Evolutionary conservation across 1,140 invertebrate genomes (phyloP), one percentile per base, ranked within the genome.

Genomic region (Bombus polaris): DNA sequence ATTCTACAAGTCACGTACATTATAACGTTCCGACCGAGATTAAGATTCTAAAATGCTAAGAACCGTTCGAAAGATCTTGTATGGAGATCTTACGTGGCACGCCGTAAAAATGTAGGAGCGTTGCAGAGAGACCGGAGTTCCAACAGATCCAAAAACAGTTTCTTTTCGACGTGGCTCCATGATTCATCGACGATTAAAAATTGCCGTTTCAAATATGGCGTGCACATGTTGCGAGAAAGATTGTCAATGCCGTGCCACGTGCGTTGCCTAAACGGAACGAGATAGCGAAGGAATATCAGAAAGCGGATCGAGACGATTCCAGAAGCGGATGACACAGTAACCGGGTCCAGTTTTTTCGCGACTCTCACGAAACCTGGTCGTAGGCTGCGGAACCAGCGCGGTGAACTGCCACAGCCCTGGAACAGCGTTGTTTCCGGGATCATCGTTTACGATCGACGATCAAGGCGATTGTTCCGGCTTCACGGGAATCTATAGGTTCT

Each of bases 301-400:
- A 81, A 85, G 83, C 79, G 59, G 72, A 35, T 28, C 44, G 76
- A 25, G 59, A 28, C 18, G 77, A n/a, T 39, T 72, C 39, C 39
- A 80, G 76, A 72, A 85, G 68, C 39, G 47, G 57, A 42, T 81
- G 83, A 85, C 83, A 85, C 53, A 73, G 83, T 85, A 74, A 85
- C 83, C 42, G 44, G 71, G 57, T 85, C 83, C 59, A 66, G 83
- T 85, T 85, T 85, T 85, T 85, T 81, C 18, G 22, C n/a, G 22
- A 35, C 42, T 76, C 65, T 28, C 42, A 2, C 37, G 37, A 74
- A 82, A 82, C 42, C 71, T 72, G 70, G 35, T 72, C 79, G 25
- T 18, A 37, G 62, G 22, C 47, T 6, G 47, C 47, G 47, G 47
- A 53, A 53, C 47, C 18, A 53, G 47, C 73, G 37, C 32, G 47